Evolutionary conservation across 2,888 invertebrate species (phyloP).

Genomic region (Endotricha flammealis): DNA sequence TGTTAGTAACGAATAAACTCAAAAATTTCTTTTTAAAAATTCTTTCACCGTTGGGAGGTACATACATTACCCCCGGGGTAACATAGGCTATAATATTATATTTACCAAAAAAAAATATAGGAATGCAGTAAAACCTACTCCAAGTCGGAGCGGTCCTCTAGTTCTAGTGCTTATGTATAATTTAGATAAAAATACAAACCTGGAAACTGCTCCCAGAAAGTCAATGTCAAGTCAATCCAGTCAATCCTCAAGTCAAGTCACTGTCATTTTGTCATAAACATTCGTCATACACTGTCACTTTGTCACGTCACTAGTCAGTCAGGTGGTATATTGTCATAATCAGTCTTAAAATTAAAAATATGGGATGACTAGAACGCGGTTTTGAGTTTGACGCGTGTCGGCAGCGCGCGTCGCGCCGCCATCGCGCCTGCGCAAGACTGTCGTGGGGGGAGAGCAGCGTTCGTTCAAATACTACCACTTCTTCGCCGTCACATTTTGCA

Average conservation of each 20-base stretch:
- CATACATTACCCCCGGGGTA: too few relatives aligned
- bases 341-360: constrained; percentile 34
- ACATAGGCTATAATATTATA: too few relatives aligned
- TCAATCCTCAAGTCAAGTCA: constrained; percentile 35
- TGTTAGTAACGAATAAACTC: too few relatives aligned
- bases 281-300: constrained; percentile 26
- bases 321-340: constrained; percentile 26
- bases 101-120: too few relatives aligned
- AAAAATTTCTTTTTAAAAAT: too few relatives aligned
- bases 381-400: constrained; percentile 46
- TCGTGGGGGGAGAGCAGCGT: constrained; percentile 30
- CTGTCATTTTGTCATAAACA: constrained; percentile 26
- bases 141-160: too few relatives aligned
- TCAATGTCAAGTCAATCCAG: constrained; percentile 30
- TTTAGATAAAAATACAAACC: constrained; percentile 28
- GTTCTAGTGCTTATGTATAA: too few relatives aligned
- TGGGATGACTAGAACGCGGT: constrained; percentile 50
- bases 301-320: constrained; percentile 29
- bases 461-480: constrained; percentile 67
- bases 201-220: constrained; percentile 23
- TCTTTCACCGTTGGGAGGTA: too few relatives aligned
- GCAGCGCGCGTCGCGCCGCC: constrained; percentile 49
- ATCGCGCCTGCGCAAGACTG: constrained; percentile 60
- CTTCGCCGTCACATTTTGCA: constrained; percentile 42
- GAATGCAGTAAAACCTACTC: too few relatives aligned